These are phyloP conservation scores for Edolisoma coerulescens DNA, from an alignment of 2,113 vertebrate species.

Conservation along the genomic window DNA sequence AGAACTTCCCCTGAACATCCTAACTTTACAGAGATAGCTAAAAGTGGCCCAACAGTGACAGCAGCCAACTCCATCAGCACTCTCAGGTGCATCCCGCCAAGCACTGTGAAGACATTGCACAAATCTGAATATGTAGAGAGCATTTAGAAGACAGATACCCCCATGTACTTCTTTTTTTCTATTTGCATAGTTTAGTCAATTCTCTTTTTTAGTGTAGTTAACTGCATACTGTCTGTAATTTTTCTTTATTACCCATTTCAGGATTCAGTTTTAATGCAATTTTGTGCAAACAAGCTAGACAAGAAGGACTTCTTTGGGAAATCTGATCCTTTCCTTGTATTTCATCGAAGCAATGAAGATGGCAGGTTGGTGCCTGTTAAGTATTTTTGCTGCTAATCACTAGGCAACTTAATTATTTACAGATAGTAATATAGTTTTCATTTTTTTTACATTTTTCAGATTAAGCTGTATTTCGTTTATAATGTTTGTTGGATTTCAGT, in stretches of 20 bases:
- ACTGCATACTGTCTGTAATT: not conserved
- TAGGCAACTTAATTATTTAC: not conserved
- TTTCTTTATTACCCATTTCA: slow-evolving; percentile 41
- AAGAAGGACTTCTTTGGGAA: slow-evolving; percentile 92
- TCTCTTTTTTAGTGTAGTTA: not conserved
- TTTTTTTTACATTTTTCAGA: not conserved
- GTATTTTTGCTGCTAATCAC: not conserved
- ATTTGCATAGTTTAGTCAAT: not conserved
- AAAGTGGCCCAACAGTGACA: not conserved
- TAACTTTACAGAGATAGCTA: not conserved
- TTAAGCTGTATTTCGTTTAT: not conserved
- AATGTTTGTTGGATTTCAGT: not conserved
- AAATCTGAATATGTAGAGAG: not conserved
- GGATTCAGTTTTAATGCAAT: slow-evolving; percentile 88
- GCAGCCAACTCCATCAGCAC: not conserved
- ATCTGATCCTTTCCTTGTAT: slow-evolving; percentile 87
- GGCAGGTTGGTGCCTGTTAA: slow-evolving; percentile 72
- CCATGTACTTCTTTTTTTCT: not conserved
- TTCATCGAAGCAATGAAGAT: slow-evolving; percentile 88
- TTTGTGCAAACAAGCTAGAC: slow-evolving; percentile 88
- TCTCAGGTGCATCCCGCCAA: not conserved
- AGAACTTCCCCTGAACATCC: not conserved
- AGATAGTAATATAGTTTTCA: not conserved
- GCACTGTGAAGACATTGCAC: not conserved
- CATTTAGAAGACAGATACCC: not conserved